These are phyloP conservation scores for Meiosimyza decipiens DNA, from an alignment of 2,888 invertebrate species.

Conservation along the genomic window DNA sequence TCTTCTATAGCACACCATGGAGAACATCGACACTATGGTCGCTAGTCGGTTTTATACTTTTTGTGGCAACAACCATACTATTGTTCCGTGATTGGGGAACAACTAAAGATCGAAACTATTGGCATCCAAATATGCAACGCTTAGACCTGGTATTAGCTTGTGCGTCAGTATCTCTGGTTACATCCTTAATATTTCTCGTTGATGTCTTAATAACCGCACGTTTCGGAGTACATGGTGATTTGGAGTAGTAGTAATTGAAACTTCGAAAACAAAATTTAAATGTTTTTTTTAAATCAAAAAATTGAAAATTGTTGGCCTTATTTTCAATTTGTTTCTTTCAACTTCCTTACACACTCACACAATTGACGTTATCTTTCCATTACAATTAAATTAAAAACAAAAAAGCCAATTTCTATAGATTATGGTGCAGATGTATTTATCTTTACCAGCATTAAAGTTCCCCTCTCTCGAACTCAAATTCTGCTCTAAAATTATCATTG, in stretches of 20 bases:
- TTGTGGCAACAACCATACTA: conserved; percentile 58
- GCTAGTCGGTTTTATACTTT: conserved; percentile 59
- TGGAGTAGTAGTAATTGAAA: conserved; percentile 54
- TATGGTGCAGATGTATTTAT: too few species aligned
- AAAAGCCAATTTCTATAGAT: too few species aligned
- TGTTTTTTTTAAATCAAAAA: neutral
- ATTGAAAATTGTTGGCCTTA: too few species aligned
- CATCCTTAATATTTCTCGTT: conserved; percentile 58
- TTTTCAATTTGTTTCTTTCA: too few species aligned
- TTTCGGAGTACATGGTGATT: conserved; percentile 62
- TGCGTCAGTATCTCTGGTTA: conserved; percentile 61
- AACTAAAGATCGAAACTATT: conserved; percentile 64
- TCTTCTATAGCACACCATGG: conserved; percentile 59
- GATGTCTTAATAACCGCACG: conserved; percentile 63
- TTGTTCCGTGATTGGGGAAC: conserved; percentile 65
- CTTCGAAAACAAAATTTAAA: neutral
- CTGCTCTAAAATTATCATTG: too few species aligned
- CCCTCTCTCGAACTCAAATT: too few species aligned
- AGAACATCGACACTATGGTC: conserved; percentile 63
- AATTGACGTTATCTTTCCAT: neutral
- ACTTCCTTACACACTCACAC: neutral
- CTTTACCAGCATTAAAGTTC: too few species aligned
- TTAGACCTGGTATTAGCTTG: conserved; percentile 63
- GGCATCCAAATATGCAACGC: conserved; percentile 67
- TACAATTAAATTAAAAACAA: too few species aligned